Evolutionary conservation across 2,113 vertebrate species (phyloP), one percentile per base, ranked within the genome.

Genomic region (Heterotilapia buettikoferi): DNA sequence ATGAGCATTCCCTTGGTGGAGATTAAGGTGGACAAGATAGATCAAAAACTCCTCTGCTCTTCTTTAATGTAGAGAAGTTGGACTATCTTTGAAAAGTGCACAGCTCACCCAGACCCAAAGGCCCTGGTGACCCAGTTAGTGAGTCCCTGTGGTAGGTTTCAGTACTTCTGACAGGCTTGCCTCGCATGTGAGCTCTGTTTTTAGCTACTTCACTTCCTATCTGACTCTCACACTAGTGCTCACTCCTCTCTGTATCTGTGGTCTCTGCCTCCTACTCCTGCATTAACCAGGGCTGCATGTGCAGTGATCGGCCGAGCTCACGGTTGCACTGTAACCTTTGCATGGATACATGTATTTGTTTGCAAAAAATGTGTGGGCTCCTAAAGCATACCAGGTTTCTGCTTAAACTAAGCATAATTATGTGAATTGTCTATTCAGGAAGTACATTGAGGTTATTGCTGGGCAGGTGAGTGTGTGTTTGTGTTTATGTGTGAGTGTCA

Each of bases 71-170:
- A 56, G 86, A 88, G 66, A 89, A 89, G 84, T 85, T 88, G 79
- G 66, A 82, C 88, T 83, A 85, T 85, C 91, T 93, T 88, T 90
- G 85, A 93, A 93, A 93, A 94, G 86, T 91, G 86, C 89, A 91
- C 83, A 16, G 19, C 91, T 94, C 93, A 83, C 82, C 61, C 83
- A 93, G 90, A 94, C 87, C 92, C 93, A 90, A 85, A 92, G 95
- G 93, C 93, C 92, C 80, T 93, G 63, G 79, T 94, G 94, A 95
- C 95, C 95, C 90, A 96, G 92, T 94, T 95, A 94, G 92, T 82
- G 45, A 80, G 86, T 92, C 92, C 94, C 92, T 59, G 84, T 86
- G 90, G 94, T 94, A 90, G 85, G 86, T 92, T 91, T 92, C 66
- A 91, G 88, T 31, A 82, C 85, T 73, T 92, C 88, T 93, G 90